A percentile compares a stretch with the other conserved stretches of the same genome.
Evolutionary conservation across 1,140 invertebrate species (phyloP).

Genomic region (Drosophila busckii): DNA sequence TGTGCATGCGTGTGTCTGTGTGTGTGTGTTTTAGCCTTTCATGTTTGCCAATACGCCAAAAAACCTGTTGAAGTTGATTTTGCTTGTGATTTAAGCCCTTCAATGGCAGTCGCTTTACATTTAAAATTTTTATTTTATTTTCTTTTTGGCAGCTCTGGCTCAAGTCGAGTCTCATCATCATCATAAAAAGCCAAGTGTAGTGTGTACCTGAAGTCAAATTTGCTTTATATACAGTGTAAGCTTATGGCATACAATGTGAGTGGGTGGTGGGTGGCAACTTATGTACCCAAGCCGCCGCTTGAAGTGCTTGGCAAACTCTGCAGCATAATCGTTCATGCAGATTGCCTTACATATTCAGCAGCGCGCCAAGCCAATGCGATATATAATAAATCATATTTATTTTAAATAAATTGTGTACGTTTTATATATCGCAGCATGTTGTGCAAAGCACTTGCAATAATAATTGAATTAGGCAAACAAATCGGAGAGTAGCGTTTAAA

Average conservation of each 20-base stretch:
- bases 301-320: constrained; percentile 55
- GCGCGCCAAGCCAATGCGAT: constrained; percentile 38
- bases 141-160: background rate
- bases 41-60: constrained; percentile 56
- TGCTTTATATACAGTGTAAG: constrained; percentile 29
- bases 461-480: constrained; percentile 77
- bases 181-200: constrained; percentile 55
- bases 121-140: background rate
- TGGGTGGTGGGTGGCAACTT: constrained; percentile 2
- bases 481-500: constrained; percentile 19
- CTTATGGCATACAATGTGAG: background rate
- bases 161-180: constrained; percentile 25
- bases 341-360: constrained; percentile 32
- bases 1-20: constrained; percentile 17
- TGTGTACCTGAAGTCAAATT: constrained; percentile 63
- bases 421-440: constrained; percentile 4
- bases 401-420: constrained; percentile 61
- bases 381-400: constrained; percentile 77
- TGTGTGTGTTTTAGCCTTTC: constrained; percentile 36
- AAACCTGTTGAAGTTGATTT: constrained; percentile 55
- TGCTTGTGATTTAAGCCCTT: constrained; percentile 42
- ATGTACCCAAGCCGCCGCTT: constrained; percentile 19
- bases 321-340: constrained; percentile 43
- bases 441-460: constrained; percentile 48
- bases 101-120: constrained; percentile 17